Evolutionary conservation across 2,888 invertebrate species (phyloP).

Genomic region (Thymelicus acteon): DNA sequence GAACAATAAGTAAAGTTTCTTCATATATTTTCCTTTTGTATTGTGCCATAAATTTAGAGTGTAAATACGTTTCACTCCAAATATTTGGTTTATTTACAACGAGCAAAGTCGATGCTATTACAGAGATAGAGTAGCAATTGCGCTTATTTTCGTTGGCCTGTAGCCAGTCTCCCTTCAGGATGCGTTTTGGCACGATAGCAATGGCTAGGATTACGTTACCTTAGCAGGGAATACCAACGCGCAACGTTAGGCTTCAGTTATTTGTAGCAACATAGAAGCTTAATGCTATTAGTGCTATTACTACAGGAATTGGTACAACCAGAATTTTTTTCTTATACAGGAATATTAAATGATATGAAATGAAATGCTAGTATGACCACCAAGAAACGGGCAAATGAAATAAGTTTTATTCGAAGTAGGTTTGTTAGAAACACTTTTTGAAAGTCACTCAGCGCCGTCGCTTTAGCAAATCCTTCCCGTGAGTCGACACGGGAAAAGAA

Average conservation of each 20-base stretch:
- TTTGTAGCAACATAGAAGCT: slow-evolving; percentile 14
- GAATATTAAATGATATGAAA: too few relatives aligned
- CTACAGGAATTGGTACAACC: not conserved
- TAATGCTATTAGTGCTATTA: slow-evolving; percentile 2
- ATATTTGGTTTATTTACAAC: slow-evolving; percentile 12
- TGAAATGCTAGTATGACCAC: too few relatives aligned
- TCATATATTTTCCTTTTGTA: not conserved
- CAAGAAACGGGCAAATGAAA: too few relatives aligned
- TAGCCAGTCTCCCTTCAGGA: slow-evolving; percentile 64
- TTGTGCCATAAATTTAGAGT: not conserved
- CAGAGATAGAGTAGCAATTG: slow-evolving; percentile 30
- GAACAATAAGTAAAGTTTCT: too few relatives aligned
- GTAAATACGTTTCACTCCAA: slow-evolving; percentile 2
- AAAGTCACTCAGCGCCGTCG: too few relatives aligned
- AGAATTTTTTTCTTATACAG: too few relatives aligned
- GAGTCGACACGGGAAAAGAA: too few relatives aligned
- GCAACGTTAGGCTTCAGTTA: slow-evolving; percentile 13
- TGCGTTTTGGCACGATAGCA: slow-evolving; percentile 65
- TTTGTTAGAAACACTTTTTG: too few relatives aligned
- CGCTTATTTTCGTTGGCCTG: slow-evolving; percentile 66
- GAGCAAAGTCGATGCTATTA: slow-evolving; percentile 30
- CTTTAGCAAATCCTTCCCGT: too few relatives aligned
- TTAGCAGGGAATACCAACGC: slow-evolving; percentile 31
- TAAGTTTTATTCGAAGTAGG: too few relatives aligned
- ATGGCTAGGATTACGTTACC: slow-evolving; percentile 48